A percentile compares a stretch with the other conserved stretches of the same genome.
These are phyloP conservation scores for Helicoverpa armigera DNA, from an alignment of 1,140 invertebrate genomes.

Conservation along the genomic window DNA sequence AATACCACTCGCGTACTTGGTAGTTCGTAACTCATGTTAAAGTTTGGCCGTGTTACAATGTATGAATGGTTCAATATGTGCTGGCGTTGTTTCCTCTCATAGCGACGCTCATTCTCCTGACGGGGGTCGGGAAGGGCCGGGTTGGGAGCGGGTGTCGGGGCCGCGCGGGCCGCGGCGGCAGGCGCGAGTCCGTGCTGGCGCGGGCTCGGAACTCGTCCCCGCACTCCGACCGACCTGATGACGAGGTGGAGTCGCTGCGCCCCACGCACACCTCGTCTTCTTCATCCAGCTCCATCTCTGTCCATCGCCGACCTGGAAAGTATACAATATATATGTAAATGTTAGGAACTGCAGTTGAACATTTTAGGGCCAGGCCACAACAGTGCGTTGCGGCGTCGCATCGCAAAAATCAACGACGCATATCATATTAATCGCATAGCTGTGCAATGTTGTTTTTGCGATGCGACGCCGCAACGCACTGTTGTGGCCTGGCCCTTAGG, in stretches of 20 bases:
- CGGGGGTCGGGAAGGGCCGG: conserved; percentile 56
- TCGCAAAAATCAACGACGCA: too few species aligned
- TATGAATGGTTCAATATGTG: conserved; percentile 62
- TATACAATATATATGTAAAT: background rate
- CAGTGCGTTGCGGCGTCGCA: too few species aligned
- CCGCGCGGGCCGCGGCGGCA: conserved; percentile 74
- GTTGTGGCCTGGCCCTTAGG: too few species aligned
- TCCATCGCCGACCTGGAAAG: conserved; percentile 76
- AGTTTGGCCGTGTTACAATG: conserved; percentile 10
- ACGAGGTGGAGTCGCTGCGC: conserved; percentile 74
- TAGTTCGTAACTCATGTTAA: background rate
- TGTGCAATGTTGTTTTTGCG: too few species aligned
- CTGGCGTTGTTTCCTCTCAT: conserved; percentile 79
- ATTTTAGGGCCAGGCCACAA: too few species aligned
- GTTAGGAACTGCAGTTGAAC: background rate
- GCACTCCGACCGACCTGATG: conserved; percentile 67
- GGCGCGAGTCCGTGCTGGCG: conserved; percentile 79
- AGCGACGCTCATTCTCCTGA: conserved; percentile 78
- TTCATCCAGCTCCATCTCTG: conserved; percentile 74
- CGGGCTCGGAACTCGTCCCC: conserved; percentile 74
- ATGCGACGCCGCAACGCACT: too few species aligned
- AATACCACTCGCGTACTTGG: background rate
- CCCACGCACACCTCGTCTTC: conserved; percentile 65
- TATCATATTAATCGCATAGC: too few species aligned
- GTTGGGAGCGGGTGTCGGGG: conserved; percentile 65